These are phyloP conservation scores for Penaeus japonicus DNA, from an alignment of 1,140 invertebrate species.

Conservation along the genomic window DNA sequence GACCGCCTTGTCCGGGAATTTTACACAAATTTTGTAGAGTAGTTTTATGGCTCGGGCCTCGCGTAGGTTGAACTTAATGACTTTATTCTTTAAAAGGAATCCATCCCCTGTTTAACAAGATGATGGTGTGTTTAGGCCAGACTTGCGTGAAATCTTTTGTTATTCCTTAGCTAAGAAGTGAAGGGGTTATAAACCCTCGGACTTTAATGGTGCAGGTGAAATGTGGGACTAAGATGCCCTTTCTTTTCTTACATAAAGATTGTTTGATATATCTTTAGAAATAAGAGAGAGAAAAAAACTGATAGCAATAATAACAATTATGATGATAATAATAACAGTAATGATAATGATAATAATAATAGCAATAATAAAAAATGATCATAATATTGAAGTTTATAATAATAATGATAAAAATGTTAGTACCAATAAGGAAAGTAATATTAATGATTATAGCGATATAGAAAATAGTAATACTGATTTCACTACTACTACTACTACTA, in stretches of 20 bases:
- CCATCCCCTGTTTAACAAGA: conserved; percentile 38
- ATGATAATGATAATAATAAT: too few relatives aligned
- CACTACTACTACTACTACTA: too few relatives aligned
- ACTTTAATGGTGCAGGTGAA: conserved; percentile 17
- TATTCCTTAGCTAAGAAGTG: conserved; percentile 16
- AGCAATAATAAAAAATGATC: too few relatives aligned
- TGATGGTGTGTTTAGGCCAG: conserved; percentile 30
- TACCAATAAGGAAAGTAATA: too few relatives aligned
- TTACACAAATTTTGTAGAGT: conserved; percentile 45
- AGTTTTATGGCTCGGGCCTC: conserved; percentile 42
- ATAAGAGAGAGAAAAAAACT: too few relatives aligned
- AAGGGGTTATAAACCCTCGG: conserved; percentile 7
- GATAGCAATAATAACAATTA: too few relatives aligned
- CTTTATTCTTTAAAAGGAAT: conserved; percentile 55
- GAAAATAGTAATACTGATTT: too few relatives aligned
- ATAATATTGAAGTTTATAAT: too few relatives aligned
- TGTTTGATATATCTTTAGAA: too few relatives aligned
- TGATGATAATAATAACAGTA: too few relatives aligned
- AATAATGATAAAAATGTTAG: too few relatives aligned
- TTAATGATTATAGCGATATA: too few relatives aligned
- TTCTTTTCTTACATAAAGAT: not conserved
- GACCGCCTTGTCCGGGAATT: conserved; percentile 29
- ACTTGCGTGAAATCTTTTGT: conserved; percentile 34
- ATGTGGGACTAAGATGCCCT: not conserved
- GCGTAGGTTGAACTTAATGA: conserved; percentile 37